These are phyloP conservation scores for Huso huso DNA, from an alignment of 2,797 vertebrate species.

Conservation along the genomic window DNA sequence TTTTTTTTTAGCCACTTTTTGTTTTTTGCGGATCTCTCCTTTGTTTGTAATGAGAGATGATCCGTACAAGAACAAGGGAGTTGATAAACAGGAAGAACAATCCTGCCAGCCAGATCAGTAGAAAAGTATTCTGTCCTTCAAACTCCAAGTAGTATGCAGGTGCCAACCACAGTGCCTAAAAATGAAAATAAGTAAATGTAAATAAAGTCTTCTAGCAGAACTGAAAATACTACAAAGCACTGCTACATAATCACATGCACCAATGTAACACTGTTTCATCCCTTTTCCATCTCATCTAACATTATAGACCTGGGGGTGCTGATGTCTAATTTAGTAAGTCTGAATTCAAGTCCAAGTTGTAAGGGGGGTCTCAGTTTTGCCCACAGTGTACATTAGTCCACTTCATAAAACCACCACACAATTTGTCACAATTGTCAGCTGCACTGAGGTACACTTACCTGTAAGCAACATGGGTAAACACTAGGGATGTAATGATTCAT, in stretches of 20 bases:
- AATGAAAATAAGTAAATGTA: conserved; percentile 4
- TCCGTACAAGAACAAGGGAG: conserved; percentile 68
- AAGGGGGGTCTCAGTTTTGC: too few species aligned
- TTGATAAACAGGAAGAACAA: conserved; percentile 82
- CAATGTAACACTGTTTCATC: too few species aligned
- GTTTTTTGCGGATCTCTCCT: conserved; percentile 6
- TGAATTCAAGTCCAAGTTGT: too few species aligned
- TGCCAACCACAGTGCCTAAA: conserved; percentile 73
- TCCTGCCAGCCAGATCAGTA: conserved; percentile 76
- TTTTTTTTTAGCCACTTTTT: conserved; percentile 21
- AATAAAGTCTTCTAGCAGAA: not conserved
- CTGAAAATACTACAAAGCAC: not conserved
- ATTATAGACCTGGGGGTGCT: too few species aligned
- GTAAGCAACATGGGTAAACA: too few species aligned
- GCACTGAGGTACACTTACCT: too few species aligned
- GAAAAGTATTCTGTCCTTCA: conserved; percentile 76
- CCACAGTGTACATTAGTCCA: too few species aligned
- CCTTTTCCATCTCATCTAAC: too few species aligned
- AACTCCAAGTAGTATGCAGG: conserved; percentile 87
- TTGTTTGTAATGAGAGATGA: conserved; percentile 70
- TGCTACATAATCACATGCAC: not conserved
- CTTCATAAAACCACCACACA: too few species aligned
- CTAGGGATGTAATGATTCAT: too few species aligned
- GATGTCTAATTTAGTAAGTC: too few species aligned
- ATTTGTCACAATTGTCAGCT: too few species aligned